Percentiles rank a stretch among this genome's conserved stretches.
phyloP scores from a whole-genome alignment of 2,797 vertebrate genomes.

The Eulemur mongoz region DNA sequence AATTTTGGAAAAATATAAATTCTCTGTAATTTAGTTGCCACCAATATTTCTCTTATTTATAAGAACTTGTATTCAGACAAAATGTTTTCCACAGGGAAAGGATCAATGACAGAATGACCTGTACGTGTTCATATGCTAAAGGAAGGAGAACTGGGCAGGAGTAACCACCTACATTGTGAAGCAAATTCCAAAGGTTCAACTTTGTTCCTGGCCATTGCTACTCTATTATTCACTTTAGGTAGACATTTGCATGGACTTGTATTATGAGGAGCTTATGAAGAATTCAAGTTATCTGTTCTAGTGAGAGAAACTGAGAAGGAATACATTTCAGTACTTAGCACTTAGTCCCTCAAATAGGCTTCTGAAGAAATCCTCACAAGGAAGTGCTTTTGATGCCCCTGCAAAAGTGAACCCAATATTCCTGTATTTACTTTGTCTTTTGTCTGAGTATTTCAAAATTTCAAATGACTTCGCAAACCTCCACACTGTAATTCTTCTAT shows the following conservation, averaged over 20 bases:
- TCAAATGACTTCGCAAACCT: slow-evolving; percentile 30
- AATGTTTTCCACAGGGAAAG: neutral
- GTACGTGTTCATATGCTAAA: neutral
- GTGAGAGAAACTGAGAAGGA: neutral
- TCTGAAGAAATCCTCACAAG: neutral
- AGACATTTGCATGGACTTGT: neutral
- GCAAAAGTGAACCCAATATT: neutral
- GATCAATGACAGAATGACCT: neutral
- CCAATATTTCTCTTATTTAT: neutral
- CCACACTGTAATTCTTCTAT: neutral
- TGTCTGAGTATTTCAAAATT: slow-evolving; percentile 38
- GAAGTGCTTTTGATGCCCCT: neutral
- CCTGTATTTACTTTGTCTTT: slow-evolving; percentile 16
- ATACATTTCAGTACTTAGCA: neutral
- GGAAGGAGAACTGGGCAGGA: neutral
- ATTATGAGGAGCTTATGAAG: neutral
- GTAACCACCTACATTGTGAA: fast-evolving
- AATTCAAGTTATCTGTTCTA: neutral
- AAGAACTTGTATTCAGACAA: neutral
- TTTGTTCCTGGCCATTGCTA: neutral
- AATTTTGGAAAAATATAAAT: neutral
- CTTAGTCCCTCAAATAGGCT: neutral
- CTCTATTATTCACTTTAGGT: neutral
- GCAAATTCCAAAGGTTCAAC: neutral
- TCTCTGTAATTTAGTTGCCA: neutral